Base-by-base conservation (phyloP, 1,140 invertebrate genomes). In the Drosophila subobscura region DNA sequence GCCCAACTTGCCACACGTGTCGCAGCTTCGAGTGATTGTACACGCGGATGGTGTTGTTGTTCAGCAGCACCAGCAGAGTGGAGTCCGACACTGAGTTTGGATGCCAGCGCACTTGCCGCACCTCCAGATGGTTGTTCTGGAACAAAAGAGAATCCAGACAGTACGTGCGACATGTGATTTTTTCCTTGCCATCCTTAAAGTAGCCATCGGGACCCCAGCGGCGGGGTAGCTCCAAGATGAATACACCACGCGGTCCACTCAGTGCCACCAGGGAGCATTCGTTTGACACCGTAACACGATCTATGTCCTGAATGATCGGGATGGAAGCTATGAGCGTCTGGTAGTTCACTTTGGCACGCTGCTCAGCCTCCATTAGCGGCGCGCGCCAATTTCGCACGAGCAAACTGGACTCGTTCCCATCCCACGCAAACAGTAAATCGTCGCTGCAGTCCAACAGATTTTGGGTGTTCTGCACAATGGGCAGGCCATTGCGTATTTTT, bases 51-150 rank as follows among this genome's bases (percentile, higher is more conserved):
- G 94, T 94, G 90, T 97, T 97, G 90, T 97, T 96, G 5, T 96
- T 96, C 1, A 96, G 95, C 2, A 98, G 92, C 6, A 97, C 93
- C 1, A 97, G 90, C 2, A 98, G 79, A 90, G 97, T 96, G 1
- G 94, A 95, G 68, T 96, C 94, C 0, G 94, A 94, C 2, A 93
- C 92, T 4, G 96, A 97, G 16, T 94, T 95, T 7, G 96, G 96
- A 93, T 98, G 97, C 96, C 97, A 98, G 23, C 94, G 93, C 0
- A 95, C 93, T 73, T 95, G 94, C 5, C 94, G 92, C 7, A 96
- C 93, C 77, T 95, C 94, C 5, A 94, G 91, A 1, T 93, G 92
- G 55, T 92, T 93, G 63, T 92, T 92, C 72, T 93, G 92, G 58
- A 95, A 93, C 23, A 94, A 92, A 40, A 93, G 91, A 53, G 94